A percentile compares a stretch with the other conserved stretches of the same genome.
These are phyloP conservation scores for Daphoenositta chrysoptera DNA, from an alignment of 2,113 vertebrate species.

Conservation along the genomic window DNA sequence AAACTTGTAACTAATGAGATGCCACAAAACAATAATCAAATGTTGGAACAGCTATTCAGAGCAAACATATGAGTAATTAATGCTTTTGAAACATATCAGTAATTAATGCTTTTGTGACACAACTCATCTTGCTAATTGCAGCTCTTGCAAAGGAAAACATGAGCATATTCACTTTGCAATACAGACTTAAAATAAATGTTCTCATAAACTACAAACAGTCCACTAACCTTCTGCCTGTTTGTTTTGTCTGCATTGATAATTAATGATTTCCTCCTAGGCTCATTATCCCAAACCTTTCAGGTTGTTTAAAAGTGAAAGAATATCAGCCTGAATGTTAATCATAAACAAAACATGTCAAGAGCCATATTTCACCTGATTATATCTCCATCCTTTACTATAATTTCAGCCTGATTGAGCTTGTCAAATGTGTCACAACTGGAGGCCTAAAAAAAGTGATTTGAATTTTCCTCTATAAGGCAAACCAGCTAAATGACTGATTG, in stretches of 20 bases:
- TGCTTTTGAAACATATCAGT: slow-evolving; percentile 49
- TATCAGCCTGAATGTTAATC: neutral
- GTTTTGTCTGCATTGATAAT: slow-evolving; percentile 19
- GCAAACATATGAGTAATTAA: slow-evolving; percentile 59
- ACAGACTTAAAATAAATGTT: slow-evolving; percentile 29
- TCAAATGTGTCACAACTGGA: neutral
- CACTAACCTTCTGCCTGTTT: neutral
- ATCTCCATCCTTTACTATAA: neutral
- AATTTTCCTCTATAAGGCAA: neutral
- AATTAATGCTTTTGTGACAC: slow-evolving; percentile 64
- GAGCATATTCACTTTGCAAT: neutral
- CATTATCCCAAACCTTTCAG: neutral
- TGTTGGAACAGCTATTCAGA: slow-evolving; percentile 38
- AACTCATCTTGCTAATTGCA: slow-evolving; percentile 56
- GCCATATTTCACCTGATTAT: neutral
- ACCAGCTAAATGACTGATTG: neutral
- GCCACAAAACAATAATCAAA: slow-evolving; percentile 45
- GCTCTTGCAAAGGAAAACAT: slow-evolving; percentile 21
- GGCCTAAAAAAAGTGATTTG: neutral
- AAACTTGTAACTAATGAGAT: slow-evolving; percentile 34
- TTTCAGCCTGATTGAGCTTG: neutral
- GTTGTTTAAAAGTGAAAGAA: slow-evolving; percentile 2
- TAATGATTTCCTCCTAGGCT: neutral
- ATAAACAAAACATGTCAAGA: neutral
- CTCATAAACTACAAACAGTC: slow-evolving; percentile 23